Evolutionary conservation across 2,113 vertebrate genomes (phyloP), one percentile per base, ranked within the genome.

Genomic region (Lophius piscatorius): DNA sequence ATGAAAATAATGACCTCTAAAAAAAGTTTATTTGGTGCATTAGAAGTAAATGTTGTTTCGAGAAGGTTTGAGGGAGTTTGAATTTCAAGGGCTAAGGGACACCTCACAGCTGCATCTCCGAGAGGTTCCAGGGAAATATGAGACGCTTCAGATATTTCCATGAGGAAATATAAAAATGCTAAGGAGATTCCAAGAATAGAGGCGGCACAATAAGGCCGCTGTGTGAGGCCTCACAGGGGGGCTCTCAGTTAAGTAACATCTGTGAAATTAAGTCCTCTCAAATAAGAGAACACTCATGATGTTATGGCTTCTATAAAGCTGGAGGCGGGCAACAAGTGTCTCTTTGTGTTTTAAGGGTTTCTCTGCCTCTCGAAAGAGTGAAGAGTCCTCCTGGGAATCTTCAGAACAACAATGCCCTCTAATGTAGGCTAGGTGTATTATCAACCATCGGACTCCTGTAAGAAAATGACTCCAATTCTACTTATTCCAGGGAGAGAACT

Each of bases 131-230:
- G 74, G 74, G 68, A 70, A 22, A 23, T 14, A 69, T 44, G 59
- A 18, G 44, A 71, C 60, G 58, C 52, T 58, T 63, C 45, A 65
- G 64, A 86, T 55, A 61, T 70, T 60, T 77, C 82, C 76, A 59
- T 24, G 21, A 84, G 88, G 83, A 85, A 80, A 86, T 82, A 62
- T 80, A 74, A 88, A n/a, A 89, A 90, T 87, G 76, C 55, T 63
- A 67, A 76, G 58, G 52, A 56, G 52, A 63, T 70, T 84, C 88
- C 87, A 87, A 78, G 87, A 88, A 83, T 78, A 89, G 81, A 84
- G 40, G 58, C 48, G 67, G 67, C 70, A 91, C 87, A 91, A 92
- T 89, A 59, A 72, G 55, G 71, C 59, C 78, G 74, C 51, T 91
- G 83, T 92, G 64, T 42, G 35, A 70, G 54, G 65, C 76, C 76